These are phyloP conservation scores for Aleiodes sp. DNA, from an alignment of 1,140 invertebrate genomes.

Conservation along the genomic window DNA sequence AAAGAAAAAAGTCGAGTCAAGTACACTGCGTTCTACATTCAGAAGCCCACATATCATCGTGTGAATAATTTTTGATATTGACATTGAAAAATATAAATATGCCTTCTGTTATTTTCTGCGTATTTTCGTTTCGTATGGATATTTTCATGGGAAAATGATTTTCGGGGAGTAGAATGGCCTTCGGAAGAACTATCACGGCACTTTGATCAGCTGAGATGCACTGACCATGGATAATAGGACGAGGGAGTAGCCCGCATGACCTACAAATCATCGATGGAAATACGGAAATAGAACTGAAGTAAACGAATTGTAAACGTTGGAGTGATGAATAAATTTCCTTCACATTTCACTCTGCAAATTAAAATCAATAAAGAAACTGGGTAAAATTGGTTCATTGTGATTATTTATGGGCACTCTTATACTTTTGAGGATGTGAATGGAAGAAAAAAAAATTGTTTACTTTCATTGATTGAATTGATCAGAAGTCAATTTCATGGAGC, in stretches of 20 bases:
- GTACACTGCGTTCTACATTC: constrained; percentile 34
- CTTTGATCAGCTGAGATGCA: constrained; percentile 5
- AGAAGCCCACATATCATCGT: not conserved
- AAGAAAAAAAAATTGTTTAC: too few relatives aligned
- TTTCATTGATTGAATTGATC: too few relatives aligned
- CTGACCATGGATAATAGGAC: constrained; percentile 31
- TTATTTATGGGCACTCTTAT: too few relatives aligned
- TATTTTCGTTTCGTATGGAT: not conserved
- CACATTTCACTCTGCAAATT: too few relatives aligned
- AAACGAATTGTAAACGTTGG: not conserved
- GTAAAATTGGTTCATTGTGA: too few relatives aligned
- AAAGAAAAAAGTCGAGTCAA: constrained; percentile 24
- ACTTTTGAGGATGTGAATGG: too few relatives aligned
- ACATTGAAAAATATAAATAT: too few relatives aligned
- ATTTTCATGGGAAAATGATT: not conserved
- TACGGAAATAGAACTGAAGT: constrained; percentile 24
- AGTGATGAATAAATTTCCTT: constrained; percentile 17
- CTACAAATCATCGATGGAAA: constrained; percentile 24
- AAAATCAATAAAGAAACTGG: too few relatives aligned
- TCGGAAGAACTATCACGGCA: not conserved
- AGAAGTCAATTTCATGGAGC: too few relatives aligned
- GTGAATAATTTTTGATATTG: not conserved
- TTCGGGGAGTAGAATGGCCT: not conserved
- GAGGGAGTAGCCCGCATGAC: constrained; percentile 30
- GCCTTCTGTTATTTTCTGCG: too few relatives aligned